Percentiles rank a stretch among this genome's conserved stretches.
phyloP scores from a whole-genome alignment of 1,140 invertebrate genomes.

The Sogatella furcifera region DNA sequence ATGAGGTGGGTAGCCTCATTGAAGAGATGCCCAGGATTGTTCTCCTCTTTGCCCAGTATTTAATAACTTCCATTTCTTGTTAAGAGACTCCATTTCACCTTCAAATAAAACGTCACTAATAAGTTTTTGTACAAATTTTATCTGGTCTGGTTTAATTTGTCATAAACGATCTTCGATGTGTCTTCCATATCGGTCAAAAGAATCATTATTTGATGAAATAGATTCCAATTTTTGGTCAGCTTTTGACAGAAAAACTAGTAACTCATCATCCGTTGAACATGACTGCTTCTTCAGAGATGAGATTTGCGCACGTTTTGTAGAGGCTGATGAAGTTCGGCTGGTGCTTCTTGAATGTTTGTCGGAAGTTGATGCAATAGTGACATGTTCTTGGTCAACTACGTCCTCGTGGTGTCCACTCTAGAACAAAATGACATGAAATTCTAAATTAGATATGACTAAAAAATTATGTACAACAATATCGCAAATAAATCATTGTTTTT shows the following conservation, averaged over 20 bases:
- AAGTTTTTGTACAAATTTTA: constrained; percentile 15
- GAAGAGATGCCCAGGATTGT: no score
- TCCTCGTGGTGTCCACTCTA: no score
- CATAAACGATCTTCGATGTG: not conserved
- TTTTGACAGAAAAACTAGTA: not conserved
- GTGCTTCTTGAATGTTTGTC: not conserved
- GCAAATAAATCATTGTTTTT: not conserved
- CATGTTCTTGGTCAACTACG: not conserved
- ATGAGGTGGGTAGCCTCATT: no score
- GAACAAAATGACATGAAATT: no score
- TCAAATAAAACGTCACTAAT: constrained; percentile 15
- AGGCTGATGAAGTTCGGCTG: not conserved
- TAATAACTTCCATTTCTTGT: not conserved
- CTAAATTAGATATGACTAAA: not conserved
- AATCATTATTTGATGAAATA: not conserved
- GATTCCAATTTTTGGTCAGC: constrained; percentile 1
- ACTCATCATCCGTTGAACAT: not conserved
- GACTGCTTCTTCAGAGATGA: not conserved
- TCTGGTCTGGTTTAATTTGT: constrained; percentile 12
- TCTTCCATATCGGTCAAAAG: constrained; percentile 13
- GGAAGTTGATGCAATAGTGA: not conserved
- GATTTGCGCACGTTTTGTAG: not conserved
- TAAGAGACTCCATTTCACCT: constrained; percentile 13
- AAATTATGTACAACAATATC: not conserved
- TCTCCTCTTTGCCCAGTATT: no score